Base-by-base conservation (phyloP, 2,113 vertebrate genomes). In the Cairina moschata region DNA sequence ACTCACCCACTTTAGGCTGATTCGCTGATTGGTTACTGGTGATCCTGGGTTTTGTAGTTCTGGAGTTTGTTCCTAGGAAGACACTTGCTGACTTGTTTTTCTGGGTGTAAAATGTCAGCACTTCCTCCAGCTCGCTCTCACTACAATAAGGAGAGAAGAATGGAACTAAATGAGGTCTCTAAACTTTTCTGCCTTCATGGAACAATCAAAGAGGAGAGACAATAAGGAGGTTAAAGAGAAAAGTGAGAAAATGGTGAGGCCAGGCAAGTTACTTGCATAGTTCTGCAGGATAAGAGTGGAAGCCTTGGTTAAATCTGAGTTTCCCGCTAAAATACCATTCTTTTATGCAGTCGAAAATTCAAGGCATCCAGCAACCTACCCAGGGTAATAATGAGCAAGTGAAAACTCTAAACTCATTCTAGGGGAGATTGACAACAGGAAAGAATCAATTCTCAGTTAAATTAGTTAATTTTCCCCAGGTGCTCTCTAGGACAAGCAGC, bases 81-180 rank as follows among this genome's bases (percentile, higher is more conserved):
- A 99, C 96, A 69, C 98, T 98, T 87, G 99, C 98, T 46, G 99
- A 99, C 96, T 99, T 99, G 97, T 98, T 99, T 97, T 99, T 99
- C 90, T 99, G 99, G 4, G 98, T 99, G 96, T 99, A 99, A 98
- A 98, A 99, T 18, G 99, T 99, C 94, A 99, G 97, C 63, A 99
- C 98, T 92, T 99, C 98, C 86, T 99, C 99, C 96, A 99, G 96
- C 91, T 99, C 99, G 50, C 94, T 98, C 98, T 99, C 99, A 98
- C 99, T 99, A 95, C 84, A 97, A 95, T 59, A 93, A 94, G 83
- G 79, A 95, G 42, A 93, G n/a, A 91, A 95, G 87, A 91, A 96
- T 78, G 17, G 42, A 68, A 11, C 0, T 32, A 67, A 75, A 32
- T 23, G 52, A 95, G 40, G 22, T 83, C 71, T 76, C 8, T n/a